A percentile compares a stretch with the other conserved stretches of the same genome.
These are phyloP conservation scores for Chiroxiphia lanceolata DNA, from an alignment of 2,797 vertebrate species.

Conservation along the genomic window DNA sequence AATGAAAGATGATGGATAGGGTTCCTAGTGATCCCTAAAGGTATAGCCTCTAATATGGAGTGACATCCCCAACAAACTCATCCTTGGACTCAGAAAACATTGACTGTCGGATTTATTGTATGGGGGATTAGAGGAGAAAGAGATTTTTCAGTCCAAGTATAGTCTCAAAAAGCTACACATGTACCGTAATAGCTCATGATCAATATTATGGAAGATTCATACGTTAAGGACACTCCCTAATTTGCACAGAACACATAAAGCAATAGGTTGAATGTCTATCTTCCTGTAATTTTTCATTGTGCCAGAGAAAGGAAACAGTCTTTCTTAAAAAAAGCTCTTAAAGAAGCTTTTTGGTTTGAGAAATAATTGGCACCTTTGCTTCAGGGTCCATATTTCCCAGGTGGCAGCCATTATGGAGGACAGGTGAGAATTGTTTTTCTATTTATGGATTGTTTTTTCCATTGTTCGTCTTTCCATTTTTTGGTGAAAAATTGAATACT, in stretches of 20 bases:
- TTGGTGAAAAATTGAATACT: neutral
- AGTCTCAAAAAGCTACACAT: neutral
- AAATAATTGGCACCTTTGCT: constrained; percentile 36
- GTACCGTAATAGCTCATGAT: neutral
- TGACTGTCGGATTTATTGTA: neutral
- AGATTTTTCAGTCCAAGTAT: neutral
- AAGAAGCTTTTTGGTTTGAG: neutral
- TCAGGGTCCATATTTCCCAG: constrained; percentile 24
- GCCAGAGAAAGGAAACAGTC: neutral
- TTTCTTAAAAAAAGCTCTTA: neutral
- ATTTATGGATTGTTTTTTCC: neutral
- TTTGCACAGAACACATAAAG: neutral
- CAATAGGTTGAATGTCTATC: neutral
- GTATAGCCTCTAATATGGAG: neutral
- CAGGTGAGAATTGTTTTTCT: constrained; percentile 24
- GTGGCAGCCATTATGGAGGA: constrained; percentile 35
- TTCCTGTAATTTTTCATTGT: neutral
- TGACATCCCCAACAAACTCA: neutral
- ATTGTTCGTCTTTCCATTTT: neutral
- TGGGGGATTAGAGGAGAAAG: neutral
- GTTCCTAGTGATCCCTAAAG: neutral
- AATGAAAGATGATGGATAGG: neutral
- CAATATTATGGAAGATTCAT: neutral
- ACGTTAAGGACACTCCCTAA: neutral
- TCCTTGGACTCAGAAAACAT: neutral